Evolutionary conservation across 2,113 vertebrate genomes (phyloP), one percentile per base, ranked within the genome.

Genomic region (Oreochromis tanganicae): DNA sequence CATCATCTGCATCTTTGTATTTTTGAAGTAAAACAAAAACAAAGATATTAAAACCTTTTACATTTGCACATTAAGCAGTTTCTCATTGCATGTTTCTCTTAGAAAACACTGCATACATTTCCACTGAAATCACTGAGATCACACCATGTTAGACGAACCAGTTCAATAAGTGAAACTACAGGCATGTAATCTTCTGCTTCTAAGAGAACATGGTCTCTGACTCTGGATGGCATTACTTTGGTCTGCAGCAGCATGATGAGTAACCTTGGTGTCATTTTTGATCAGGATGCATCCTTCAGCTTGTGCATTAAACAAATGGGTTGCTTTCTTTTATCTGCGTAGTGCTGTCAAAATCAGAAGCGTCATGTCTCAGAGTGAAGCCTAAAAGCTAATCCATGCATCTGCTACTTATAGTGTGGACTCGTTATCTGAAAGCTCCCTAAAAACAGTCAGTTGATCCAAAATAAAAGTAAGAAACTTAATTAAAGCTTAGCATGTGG

Each of bases 1-100:
- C 90, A 90, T 93, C 96, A 96, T 95, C 96, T 92, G 96, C 88
- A 92, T 87, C 82, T 89, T 73, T 81, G 50, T 16, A 55, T 82
- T 80, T 79, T 80, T 19, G 34, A 10, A 75, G 14, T 81, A 91
- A 86, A 7, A 84, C 5, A 88, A 17, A 78, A n/a, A 57, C 14
- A 19, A 81, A 17, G 38, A 83, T 61, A 87, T 4, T n/a, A 11
- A 14, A 75, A 75, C 9, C 19, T 32, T 19, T 7, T 4, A 75
- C 46, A 50, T 32, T 75, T 73, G 4, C 16, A 55, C 38, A 66
- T 5, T n/a, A 80, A 41, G 5, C 9, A 41, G 4, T 27, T 57
- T 81, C 9, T 41, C 21, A 17, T 9, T 12, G 9, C 52, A 48
- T 12, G 68, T 46, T 29, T 48, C 41, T 17, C 17, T 75, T 48